Evolutionary conservation across 2,797 vertebrate species (phyloP).

Genomic region (Psittacula echo): DNA sequence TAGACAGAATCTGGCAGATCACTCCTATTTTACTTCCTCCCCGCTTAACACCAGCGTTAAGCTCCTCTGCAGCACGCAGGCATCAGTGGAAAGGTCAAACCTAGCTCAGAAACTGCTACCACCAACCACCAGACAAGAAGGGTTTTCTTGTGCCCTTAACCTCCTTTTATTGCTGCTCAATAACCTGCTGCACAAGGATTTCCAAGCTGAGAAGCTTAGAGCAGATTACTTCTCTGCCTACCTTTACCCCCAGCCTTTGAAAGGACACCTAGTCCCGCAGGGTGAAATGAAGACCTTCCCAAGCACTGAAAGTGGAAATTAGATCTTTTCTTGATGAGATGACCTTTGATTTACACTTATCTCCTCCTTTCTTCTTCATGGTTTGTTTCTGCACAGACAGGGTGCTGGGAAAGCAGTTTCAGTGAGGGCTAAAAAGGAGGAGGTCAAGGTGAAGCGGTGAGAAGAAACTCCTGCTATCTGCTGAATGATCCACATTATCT

Average conservation of each 20-base stretch:
- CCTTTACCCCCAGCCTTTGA: background rate
- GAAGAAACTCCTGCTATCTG: background rate
- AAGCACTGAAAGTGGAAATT: background rate
- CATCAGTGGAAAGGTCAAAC: background rate
- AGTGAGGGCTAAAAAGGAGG: background rate
- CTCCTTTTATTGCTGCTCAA: background rate
- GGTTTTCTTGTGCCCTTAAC: background rate
- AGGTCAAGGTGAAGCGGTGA: background rate
- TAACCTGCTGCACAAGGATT: background rate
- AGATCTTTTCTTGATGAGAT: background rate
- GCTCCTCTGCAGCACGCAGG: background rate
- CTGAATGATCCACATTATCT: background rate
- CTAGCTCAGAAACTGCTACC: background rate
- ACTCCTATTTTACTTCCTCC: background rate
- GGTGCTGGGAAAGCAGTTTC: background rate
- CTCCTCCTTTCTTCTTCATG: background rate
- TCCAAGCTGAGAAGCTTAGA: background rate
- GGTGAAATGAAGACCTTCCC: background rate
- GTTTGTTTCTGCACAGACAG: background rate
- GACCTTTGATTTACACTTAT: background rate
- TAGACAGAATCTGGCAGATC: background rate
- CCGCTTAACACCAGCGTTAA: accelerated
- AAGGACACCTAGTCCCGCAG: background rate
- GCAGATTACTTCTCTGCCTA: background rate
- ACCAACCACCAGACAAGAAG: background rate